A percentile compares a stretch with the other conserved stretches of the same genome.
phyloP scores from a whole-genome alignment of 2,797 vertebrate genomes.

The Catharus ustulatus region DNA sequence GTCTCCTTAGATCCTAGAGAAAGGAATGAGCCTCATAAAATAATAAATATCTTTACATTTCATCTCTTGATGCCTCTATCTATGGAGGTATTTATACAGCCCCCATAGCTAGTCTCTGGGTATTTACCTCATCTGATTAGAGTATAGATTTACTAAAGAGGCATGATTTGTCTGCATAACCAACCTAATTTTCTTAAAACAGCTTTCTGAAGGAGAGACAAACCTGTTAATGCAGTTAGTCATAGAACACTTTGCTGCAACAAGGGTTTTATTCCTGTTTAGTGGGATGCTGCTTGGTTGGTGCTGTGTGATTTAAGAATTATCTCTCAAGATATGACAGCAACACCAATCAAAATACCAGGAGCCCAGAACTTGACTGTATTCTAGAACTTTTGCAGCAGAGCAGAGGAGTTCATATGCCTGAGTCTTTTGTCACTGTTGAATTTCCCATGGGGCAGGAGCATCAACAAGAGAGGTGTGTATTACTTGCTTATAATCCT shows the following conservation, averaged over 20 bases:
- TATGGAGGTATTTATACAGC: constrained; percentile 49
- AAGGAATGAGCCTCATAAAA: constrained; percentile 48
- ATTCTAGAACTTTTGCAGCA: neutral
- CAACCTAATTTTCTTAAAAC: neutral
- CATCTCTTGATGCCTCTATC: constrained; percentile 36
- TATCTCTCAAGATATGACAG: neutral
- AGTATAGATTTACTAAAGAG: neutral
- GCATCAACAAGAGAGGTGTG: neutral
- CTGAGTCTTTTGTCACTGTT: neutral
- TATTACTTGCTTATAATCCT: neutral
- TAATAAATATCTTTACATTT: constrained; percentile 41
- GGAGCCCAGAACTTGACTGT: neutral
- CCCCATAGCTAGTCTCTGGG: neutral
- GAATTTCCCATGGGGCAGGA: neutral
- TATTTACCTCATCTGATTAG: constrained; percentile 17
- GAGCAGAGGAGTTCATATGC: neutral
- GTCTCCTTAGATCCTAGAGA: neutral
- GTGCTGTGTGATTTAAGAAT: neutral
- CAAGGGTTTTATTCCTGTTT: neutral
- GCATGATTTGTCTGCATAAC: neutral
- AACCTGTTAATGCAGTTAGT: neutral
- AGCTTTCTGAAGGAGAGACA: neutral
- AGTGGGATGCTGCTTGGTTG: accelerated
- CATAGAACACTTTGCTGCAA: neutral
- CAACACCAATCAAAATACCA: neutral